Evolutionary conservation across 1,140 invertebrate species (phyloP).

Genomic region (Onthophagus taurus): DNA sequence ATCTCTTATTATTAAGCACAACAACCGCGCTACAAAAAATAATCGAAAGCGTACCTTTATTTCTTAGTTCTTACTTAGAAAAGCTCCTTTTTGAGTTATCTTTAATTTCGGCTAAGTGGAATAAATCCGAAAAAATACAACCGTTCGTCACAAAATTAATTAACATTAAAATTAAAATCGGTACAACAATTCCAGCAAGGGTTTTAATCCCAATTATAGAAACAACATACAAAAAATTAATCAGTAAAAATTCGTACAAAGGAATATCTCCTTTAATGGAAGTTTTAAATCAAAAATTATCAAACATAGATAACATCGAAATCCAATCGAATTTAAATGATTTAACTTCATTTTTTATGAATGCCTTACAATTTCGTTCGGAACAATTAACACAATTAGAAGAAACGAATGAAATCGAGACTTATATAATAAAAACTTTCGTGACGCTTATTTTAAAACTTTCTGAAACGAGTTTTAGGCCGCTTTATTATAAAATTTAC

Average conservation of each 20-base stretch:
- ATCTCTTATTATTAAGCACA: slow-evolving; percentile 35
- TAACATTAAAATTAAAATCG: slow-evolving; percentile 56
- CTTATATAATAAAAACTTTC: slow-evolving; percentile 61
- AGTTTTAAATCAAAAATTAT: slow-evolving; percentile 62
- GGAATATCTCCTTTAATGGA: slow-evolving; percentile 62
- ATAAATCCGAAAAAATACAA: slow-evolving; percentile 39
- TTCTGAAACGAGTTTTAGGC: slow-evolving; percentile 78
- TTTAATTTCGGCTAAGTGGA: slow-evolving; percentile 46
- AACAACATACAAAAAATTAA: slow-evolving; percentile 52
- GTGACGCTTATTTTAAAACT: slow-evolving; percentile 74
- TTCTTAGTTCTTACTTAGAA: slow-evolving; percentile 74
- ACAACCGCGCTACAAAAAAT: slow-evolving; percentile 71
- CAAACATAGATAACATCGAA: slow-evolving; percentile 47
- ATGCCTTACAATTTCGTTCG: slow-evolving; percentile 61
- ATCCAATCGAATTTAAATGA: slow-evolving; percentile 53
- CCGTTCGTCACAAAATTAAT: slow-evolving; percentile 48
- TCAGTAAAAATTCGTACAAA: slow-evolving; percentile 47
- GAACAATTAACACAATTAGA: slow-evolving; percentile 36
- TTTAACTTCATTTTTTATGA: slow-evolving; percentile 64
- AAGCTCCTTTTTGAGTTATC: slow-evolving; percentile 60
- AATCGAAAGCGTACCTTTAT: slow-evolving; percentile 66
- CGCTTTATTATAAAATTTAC: slow-evolving; percentile 77
- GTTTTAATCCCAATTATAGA: slow-evolving; percentile 67
- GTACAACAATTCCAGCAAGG: slow-evolving; percentile 56
- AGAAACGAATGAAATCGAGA: slow-evolving; percentile 49